phyloP scores from a whole-genome alignment of 2,113 vertebrate species.

The Pipra filicauda region DNA sequence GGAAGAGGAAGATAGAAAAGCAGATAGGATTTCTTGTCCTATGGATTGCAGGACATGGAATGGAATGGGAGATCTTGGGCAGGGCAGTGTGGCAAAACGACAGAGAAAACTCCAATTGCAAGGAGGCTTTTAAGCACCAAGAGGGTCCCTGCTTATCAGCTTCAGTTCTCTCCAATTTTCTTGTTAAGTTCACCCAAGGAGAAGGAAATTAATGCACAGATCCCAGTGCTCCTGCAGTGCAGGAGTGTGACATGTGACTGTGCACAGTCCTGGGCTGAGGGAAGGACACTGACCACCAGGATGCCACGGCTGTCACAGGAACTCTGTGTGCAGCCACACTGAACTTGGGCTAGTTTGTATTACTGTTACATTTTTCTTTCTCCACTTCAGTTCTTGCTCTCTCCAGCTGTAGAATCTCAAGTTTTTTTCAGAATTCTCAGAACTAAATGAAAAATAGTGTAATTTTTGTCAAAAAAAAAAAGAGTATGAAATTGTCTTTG shows the following conservation, averaged over 20 bases:
- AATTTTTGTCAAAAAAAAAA: neutral
- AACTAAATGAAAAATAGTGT: neutral
- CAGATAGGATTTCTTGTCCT: neutral
- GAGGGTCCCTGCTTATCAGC: neutral
- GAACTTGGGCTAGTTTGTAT: neutral
- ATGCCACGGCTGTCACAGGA: neutral
- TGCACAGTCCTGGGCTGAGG: neutral
- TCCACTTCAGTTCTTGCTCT: neutral
- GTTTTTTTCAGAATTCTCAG: neutral
- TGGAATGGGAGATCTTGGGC: accelerated
- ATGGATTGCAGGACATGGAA: neutral
- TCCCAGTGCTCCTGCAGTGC: neutral
- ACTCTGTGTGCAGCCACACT: neutral
- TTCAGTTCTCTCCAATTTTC: neutral
- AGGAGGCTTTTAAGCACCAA: neutral
- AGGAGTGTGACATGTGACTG: neutral
- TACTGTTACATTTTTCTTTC: neutral
- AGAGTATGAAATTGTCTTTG: neutral
- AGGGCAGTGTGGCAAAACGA: accelerated
- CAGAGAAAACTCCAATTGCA: neutral
- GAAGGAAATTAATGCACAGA: neutral
- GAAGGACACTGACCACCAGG: neutral
- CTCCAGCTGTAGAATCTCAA: neutral
- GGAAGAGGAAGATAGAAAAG: neutral
- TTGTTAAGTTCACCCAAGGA: neutral